Evolutionary conservation across 2,113 vertebrate genomes (phyloP).

Genomic region (Embiotoca jacksoni): DNA sequence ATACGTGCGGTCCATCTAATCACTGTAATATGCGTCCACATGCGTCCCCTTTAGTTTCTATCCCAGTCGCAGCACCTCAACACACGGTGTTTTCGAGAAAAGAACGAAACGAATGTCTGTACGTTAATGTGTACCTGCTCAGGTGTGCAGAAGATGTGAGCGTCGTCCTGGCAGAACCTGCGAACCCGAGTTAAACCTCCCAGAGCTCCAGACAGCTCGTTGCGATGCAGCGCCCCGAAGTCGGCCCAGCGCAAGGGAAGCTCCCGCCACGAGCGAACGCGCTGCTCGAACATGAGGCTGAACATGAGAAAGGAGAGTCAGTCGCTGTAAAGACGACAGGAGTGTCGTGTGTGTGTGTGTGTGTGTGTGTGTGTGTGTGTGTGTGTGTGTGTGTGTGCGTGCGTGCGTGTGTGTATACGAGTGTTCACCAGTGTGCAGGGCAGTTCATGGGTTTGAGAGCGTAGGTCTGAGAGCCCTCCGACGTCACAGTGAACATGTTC

Average conservation of each 20-base stretch:
- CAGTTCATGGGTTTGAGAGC: slow-evolving; percentile 98
- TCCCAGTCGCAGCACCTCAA: too few species aligned
- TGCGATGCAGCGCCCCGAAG: slow-evolving; percentile 93
- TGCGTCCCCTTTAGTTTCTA: slow-evolving; percentile 30
- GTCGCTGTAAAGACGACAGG: neutral
- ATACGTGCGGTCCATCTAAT: slow-evolving; percentile 62
- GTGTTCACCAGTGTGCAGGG: slow-evolving; percentile 93
- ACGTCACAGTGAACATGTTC: slow-evolving; percentile 90
- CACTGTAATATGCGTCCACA: slow-evolving; percentile 36
- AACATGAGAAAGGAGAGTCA: slow-evolving; percentile 21
- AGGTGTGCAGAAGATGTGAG: slow-evolving; percentile 92
- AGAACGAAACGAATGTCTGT: neutral
- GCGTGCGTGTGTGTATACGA: slow-evolving; percentile 1
- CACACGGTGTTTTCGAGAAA: too few species aligned
- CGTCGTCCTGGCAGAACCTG: slow-evolving; percentile 93
- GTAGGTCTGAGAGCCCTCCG: slow-evolving; percentile 80
- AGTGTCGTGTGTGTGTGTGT: too few species aligned
- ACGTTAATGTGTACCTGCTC: slow-evolving; percentile 85
- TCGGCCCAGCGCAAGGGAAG: slow-evolving; percentile 93
- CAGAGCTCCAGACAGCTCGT: slow-evolving; percentile 89
- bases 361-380: too few species aligned
- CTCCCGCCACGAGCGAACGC: slow-evolving; percentile 93
- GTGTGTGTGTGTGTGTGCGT: neutral
- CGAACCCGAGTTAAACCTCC: slow-evolving; percentile 90
- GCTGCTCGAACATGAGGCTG: slow-evolving; percentile 94